Evolutionary conservation across 1,140 invertebrate genomes (phyloP), one percentile per base, ranked within the genome.

Genomic region (Drosophila busckii): DNA sequence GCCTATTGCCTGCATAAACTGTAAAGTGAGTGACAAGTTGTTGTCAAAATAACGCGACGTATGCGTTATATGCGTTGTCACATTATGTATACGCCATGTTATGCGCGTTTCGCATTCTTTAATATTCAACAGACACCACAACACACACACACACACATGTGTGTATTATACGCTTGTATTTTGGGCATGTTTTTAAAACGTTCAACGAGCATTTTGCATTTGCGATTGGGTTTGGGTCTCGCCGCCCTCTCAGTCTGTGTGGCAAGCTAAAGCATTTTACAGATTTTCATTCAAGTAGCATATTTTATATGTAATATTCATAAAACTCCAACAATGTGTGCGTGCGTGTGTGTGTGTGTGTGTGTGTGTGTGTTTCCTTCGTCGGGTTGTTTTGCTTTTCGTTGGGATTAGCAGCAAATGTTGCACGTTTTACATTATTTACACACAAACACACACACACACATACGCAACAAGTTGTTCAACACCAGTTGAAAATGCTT

Each of bases 1-100:
- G 12, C 19, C 15, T 19, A 2, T 15, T 31, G 16, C 12, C 2
- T 16, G 23, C 13, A 12, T 17, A 29, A 46, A 61, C 46, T 63
- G 60, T 32, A 58, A 63, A 63, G 54, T 63, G 60, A 58, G 60
- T 63, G 60, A 63, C 54, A 59, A 63, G 60, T 63, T 55, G 54
- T 63, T 34, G 54, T 63, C 40, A 58, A 58, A 41, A 56, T 37
- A 44, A 58, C 25, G 53, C 40, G 40, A 44, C 44, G 44, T 62
- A 49, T 62, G 38, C 49, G 32, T 29, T 13, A 37, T 59, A 52
- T 59, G 17, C 16, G 22, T 28, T 22, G 26, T 7, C 56, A 46
- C 28, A 61, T 55, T 48, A 35, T 32, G 58, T 41, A 61, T 54
- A 60, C 56, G 56, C 15, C 40, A 50, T 20, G 40, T 54, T 28